Base-by-base conservation (phyloP, 2,113 vertebrate species). In the Callorhinus ursinus region DNA sequence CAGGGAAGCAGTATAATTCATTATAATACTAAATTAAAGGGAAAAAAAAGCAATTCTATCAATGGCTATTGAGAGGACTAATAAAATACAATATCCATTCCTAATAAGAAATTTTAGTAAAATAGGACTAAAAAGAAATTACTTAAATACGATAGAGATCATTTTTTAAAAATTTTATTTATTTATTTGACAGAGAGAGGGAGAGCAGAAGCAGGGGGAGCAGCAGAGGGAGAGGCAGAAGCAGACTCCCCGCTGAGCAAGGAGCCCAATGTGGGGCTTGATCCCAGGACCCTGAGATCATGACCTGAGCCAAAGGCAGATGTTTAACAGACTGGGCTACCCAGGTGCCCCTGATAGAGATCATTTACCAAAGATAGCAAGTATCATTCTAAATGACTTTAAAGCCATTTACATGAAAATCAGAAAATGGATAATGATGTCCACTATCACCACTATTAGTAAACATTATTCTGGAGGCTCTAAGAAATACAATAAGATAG, bases 1-100 rank as follows among this genome's bases (percentile, higher is more conserved):
- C 26, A 88, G 51, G 51, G 71, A 82, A 90, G 90, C 12, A 79
- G 31, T 22, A n/a, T 33, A 92, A 67, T 55, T 81, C 12, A 86
- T 49, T 93, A 69, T 1, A 80, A 57, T 57, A 92, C 77, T 84
- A 84, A 90, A 55, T 63, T 76, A 80, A 92, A n/a, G 33, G 33
- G 28, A 3, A 31, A 74, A 71, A 93, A 92, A 84, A 42, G 18
- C 12, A 86, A 61, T 42, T 63, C 51, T 55, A 61, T 74, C 24
- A 77, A 63, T 49, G 86, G 53, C 7, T 86, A 19, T 39, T 81
- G 6, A 61, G 92, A 90, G 65, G 1, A 51, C 69, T 67, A 3
- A 92, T 96, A 89, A 93, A 93, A 95, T 76, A 71, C n/a, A 93
- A 15, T 51, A 77, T 33, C n/a, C 7, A 74, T 95, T 57, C n/a